Base-by-base conservation (phyloP, 2,888 invertebrate species). In the Theretra japonica region DNA sequence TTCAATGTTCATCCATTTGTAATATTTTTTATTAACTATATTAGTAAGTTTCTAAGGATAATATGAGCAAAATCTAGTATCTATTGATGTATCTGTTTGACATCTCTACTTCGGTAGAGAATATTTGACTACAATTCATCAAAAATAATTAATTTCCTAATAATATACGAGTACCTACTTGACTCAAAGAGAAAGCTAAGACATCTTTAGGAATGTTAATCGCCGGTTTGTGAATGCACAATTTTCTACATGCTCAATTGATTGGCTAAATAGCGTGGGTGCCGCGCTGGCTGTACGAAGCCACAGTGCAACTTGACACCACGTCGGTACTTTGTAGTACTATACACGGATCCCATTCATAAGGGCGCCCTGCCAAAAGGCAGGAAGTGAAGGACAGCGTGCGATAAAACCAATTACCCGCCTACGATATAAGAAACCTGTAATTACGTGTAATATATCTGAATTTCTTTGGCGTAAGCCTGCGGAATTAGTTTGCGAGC, bases 401-500 rank as follows among this genome's bases (percentile, higher is more conserved):
- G 84, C 89, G 89, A 93, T 92, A 88, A 86, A 89, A 87, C 92
- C 91, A 93, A 94, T 93, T 91, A 90, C 89, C 89, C 94, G 93
- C 94, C 94, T 90, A 89, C 90, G 94, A 86, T 82, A 94, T 88
- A 80, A 83, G 93, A 94, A 93, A 92, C 94, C 93, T 78, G 90
- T 87, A 94, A 94, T 94, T 94, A 94, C 33, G 88, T 88, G 93
- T 90, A 90, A 91, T 88, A 87, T 90, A 93, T 90, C 86, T 85
- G 84, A 84, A 83, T 75, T 79, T 73, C 76, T 75, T 82, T 83
- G 87, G 81, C 91, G 92, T 93, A 93, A 91, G 86, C 84, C 77
- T 75, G 75, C 75, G 33, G 70, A 75, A 75, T 77, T 75, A 59
- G 73, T 70, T 59, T 30, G 30, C 53, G 50, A 68, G 50, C 41